Conservation (phyloP, 1,140 invertebrate species). For the Cardiocondyla obscurior region DNA sequence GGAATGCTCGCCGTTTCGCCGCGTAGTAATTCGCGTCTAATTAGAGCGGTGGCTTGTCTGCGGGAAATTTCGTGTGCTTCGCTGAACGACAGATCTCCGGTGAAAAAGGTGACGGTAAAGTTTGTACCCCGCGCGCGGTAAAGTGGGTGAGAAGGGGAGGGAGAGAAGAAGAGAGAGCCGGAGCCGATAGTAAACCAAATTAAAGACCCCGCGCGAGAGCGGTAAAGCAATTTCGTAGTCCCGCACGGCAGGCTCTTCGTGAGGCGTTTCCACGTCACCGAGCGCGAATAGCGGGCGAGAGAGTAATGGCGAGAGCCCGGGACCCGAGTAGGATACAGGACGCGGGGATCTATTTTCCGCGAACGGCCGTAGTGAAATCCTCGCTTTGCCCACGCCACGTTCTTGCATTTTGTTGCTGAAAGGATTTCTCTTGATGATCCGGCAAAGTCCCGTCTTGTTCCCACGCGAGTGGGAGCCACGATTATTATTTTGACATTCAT, state of each 20-base stretch:
- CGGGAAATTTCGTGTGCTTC: conserved; percentile 19
- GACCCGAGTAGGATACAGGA: conserved; percentile 28
- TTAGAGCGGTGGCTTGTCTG: not conserved
- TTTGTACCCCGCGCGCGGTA: conserved; percentile 32
- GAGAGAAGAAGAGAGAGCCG: conserved; percentile 1
- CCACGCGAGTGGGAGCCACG: not conserved
- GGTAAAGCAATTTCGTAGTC: conserved; percentile 71
- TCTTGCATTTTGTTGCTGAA: conserved; percentile 28
- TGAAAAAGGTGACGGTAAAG: conserved; percentile 59
- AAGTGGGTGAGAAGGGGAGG: not conserved
- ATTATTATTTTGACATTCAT: conserved; percentile 19
- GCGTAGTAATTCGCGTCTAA: conserved; percentile 13
- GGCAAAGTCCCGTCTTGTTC: not conserved
- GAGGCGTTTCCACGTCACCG: conserved; percentile 62
- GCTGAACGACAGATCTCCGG: not conserved
- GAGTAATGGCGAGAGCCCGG: conserved; percentile 55
- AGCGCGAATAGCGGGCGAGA: conserved; percentile 49
- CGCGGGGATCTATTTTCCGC: conserved; percentile 9
- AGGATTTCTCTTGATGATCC: conserved; percentile 48
- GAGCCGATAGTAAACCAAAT: conserved; percentile 65
- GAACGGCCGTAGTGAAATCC: conserved; percentile 29
- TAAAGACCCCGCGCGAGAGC: conserved; percentile 66
- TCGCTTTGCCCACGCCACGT: conserved; percentile 47
- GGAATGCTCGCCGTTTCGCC: not conserved
- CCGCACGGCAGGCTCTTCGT: conserved; percentile 39